A percentile compares a stretch with the other conserved stretches of the same genome.
phyloP scores from a whole-genome alignment of 1,140 invertebrate genomes.

The Bombus turneri region DNA sequence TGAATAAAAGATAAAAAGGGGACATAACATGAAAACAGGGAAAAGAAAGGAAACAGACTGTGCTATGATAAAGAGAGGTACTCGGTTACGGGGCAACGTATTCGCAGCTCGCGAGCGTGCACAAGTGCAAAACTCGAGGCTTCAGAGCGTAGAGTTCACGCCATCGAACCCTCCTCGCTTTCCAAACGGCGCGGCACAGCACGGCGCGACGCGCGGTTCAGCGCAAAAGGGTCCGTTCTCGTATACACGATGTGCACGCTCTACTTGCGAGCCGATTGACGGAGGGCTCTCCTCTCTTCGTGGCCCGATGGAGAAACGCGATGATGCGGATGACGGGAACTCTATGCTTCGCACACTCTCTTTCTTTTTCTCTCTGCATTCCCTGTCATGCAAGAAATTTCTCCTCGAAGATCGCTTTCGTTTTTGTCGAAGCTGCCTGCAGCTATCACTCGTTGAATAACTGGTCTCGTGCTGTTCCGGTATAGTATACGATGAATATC shows the following conservation, averaged over 20 bases:
- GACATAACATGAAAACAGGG: neutral
- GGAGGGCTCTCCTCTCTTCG: conserved; percentile 50
- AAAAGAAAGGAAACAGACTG: neutral
- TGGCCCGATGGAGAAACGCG: conserved; percentile 42
- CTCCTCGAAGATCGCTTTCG: conserved; percentile 33
- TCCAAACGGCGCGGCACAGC: neutral
- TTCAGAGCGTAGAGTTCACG: conserved; percentile 48
- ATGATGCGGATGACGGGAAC: conserved; percentile 53
- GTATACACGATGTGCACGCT: conserved; percentile 59
- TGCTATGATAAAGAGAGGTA: conserved; percentile 1
- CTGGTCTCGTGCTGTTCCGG: neutral
- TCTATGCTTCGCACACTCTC: neutral
- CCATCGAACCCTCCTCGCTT: conserved; percentile 44
- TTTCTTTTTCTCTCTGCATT: neutral
- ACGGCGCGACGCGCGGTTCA: conserved; percentile 4
- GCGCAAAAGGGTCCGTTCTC: conserved; percentile 60
- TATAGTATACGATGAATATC: too few species aligned
- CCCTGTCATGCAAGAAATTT: conserved; percentile 18
- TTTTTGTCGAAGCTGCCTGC: neutral
- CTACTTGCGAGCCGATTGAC: conserved; percentile 66
- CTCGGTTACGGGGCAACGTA: conserved; percentile 11
- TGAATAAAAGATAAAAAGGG: neutral
- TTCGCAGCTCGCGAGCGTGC: conserved; percentile 22
- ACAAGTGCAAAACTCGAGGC: conserved; percentile 2
- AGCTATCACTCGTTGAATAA: neutral